phyloP scores from a whole-genome alignment of 2,888 invertebrate genomes.

The Caenorhabditis angaria region DNA sequence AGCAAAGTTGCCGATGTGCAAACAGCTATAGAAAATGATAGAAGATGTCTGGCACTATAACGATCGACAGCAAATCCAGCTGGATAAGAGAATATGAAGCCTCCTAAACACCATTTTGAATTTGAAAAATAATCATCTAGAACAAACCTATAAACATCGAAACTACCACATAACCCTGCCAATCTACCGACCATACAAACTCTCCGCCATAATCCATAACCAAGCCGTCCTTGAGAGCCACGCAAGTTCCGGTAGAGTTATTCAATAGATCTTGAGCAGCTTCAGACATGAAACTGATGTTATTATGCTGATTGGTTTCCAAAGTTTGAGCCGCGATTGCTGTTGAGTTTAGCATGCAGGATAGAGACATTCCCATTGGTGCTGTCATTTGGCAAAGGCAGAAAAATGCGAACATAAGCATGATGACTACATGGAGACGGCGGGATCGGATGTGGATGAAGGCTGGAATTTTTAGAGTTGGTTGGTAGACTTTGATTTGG shows the following conservation, averaged over 20 bases:
- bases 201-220: slow-evolving; percentile 40
- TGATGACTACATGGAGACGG: slow-evolving; percentile 55
- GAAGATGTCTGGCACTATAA: slow-evolving; percentile 41
- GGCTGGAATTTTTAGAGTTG: too few relatives aligned
- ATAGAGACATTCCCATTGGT: slow-evolving; percentile 59
- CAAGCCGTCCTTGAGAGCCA: too few relatives aligned
- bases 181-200: slow-evolving; percentile 33
- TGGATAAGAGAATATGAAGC: slow-evolving; percentile 38
- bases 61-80: slow-evolving; percentile 37
- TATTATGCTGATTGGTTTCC: not conserved
- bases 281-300: slow-evolving; percentile 1
- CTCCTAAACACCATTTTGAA: slow-evolving; percentile 43
- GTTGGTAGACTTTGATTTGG: too few relatives aligned
- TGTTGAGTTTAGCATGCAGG: slow-evolving; percentile 63
- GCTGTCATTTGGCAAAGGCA: slow-evolving; percentile 51
- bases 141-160: not conserved
- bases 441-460: slow-evolving; percentile 46
- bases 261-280: too few relatives aligned
- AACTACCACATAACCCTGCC: slow-evolving; percentile 38
- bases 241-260: too few relatives aligned
- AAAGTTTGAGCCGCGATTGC: slow-evolving; percentile 39
- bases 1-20: slow-evolving; percentile 29
- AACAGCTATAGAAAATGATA: slow-evolving; percentile 24
- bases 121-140: too few relatives aligned
- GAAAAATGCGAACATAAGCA: slow-evolving; percentile 59